Evolutionary conservation across 2,113 vertebrate genomes (phyloP).

Genomic region (Chaetura pelagica): DNA sequence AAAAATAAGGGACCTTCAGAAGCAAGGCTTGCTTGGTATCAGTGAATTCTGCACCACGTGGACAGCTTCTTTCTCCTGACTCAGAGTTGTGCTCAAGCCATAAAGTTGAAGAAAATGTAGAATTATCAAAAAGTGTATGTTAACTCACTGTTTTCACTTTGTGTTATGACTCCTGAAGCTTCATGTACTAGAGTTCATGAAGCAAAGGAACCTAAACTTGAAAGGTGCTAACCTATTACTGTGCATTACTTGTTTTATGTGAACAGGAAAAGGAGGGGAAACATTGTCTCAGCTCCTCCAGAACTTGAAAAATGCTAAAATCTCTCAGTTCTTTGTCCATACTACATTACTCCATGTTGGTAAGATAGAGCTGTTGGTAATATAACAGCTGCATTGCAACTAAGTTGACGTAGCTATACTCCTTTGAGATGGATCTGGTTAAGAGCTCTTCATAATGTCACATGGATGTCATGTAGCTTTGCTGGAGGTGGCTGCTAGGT

Average conservation of each 20-base stretch:
- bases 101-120: background rate
- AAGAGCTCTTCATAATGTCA: background rate
- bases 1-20: background rate
- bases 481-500: background rate
- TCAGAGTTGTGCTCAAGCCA: background rate
- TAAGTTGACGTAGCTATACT: background rate
- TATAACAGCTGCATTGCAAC: background rate
- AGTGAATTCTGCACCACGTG: background rate
- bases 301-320: background rate
- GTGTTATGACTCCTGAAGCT: background rate
- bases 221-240: background rate
- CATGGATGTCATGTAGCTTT: background rate
- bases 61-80: background rate
- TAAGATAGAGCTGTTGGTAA: background rate
- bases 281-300: background rate
- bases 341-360: background rate
- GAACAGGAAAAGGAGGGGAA: background rate
- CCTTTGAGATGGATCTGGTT: background rate
- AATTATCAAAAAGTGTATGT: background rate
- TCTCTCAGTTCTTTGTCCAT: background rate
- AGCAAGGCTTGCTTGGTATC: background rate
- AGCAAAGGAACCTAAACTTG: background rate
- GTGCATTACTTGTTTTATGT: background rate
- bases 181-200: background rate
- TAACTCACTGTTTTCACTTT: background rate